Evolutionary conservation across 2,888 invertebrate species (phyloP).

Genomic region (Pegoplata infirma): DNA sequence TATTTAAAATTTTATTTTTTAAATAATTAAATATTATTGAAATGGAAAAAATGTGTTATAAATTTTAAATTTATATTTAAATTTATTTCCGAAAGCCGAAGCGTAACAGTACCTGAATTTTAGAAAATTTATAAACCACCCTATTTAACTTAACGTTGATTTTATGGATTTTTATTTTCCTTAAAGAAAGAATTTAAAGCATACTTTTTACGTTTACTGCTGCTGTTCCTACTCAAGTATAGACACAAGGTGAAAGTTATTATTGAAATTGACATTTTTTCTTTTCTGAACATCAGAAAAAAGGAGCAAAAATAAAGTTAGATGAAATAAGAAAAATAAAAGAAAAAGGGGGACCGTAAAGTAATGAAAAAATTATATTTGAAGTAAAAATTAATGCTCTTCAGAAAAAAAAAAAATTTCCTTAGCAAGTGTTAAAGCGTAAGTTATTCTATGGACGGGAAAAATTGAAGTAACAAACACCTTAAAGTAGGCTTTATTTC

Average conservation of each 20-base stretch:
- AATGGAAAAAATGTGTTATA: too few relatives aligned
- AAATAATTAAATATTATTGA: too few relatives aligned
- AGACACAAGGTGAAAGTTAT: constrained; percentile 65
- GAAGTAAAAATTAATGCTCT: too few relatives aligned
- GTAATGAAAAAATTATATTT: constrained; percentile 38
- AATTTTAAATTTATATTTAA: too few relatives aligned
- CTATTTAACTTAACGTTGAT: constrained; percentile 52
- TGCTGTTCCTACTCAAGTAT: constrained; percentile 3
- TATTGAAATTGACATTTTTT: constrained; percentile 66
- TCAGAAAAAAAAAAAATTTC: constrained; percentile 10
- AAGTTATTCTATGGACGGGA: constrained; percentile 34
- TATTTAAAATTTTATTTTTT: too few relatives aligned
- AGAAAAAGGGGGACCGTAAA: constrained; percentile 12
- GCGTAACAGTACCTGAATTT: too few relatives aligned
- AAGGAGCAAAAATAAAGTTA: constrained; percentile 24
- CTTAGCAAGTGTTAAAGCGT: constrained; percentile 55
- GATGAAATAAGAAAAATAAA: not conserved
- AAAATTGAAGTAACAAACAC: constrained; percentile 40
- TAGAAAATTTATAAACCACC: too few relatives aligned
- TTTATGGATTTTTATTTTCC: constrained; percentile 50
- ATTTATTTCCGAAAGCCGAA: too few relatives aligned
- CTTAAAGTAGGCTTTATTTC: constrained; percentile 54
- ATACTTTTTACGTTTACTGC: constrained; percentile 49
- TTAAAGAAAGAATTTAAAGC: constrained; percentile 40
- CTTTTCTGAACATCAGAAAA: not conserved